Evolutionary conservation across 2,888 invertebrate species (phyloP).

Genomic region (Drosophila peninsularis): DNA sequence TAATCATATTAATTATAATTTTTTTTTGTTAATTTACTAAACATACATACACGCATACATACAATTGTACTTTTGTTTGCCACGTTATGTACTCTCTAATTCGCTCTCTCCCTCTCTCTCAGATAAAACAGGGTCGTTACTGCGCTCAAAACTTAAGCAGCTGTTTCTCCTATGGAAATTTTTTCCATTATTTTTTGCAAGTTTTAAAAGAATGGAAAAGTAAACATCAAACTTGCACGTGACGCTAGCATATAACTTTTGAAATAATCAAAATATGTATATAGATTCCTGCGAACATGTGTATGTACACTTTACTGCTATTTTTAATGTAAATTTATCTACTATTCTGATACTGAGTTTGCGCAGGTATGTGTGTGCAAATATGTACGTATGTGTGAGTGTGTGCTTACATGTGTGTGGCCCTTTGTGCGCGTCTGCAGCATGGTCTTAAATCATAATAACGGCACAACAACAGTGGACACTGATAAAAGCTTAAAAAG

Average conservation of each 20-base stretch:
- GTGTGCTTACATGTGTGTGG: constrained; percentile 11
- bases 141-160: constrained; percentile 28
- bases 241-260: constrained; percentile 37
- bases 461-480: constrained; percentile 25
- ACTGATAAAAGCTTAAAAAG: constrained; percentile 41
- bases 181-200: constrained; percentile 8
- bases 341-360: constrained; percentile 61
- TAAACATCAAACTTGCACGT: constrained; percentile 45
- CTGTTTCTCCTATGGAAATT: constrained; percentile 23
- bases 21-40: constrained; percentile 36
- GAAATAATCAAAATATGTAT: constrained; percentile 50
- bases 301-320: constrained; percentile 47
- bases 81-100: constrained; percentile 33
- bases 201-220: constrained; percentile 12
- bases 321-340: constrained; percentile 53
- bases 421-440: constrained; percentile 39
- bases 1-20: constrained; percentile 37
- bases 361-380: constrained; percentile 46
- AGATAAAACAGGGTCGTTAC: constrained; percentile 38
- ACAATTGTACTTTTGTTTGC: constrained; percentile 21
- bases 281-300: constrained; percentile 15
- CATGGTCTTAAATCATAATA: constrained; percentile 47
- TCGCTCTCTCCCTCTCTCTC: constrained; percentile 5
- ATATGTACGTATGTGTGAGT: constrained; percentile 13
- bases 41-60: not conserved